These are phyloP conservation scores for Dromas ardeola DNA, from an alignment of 2,113 vertebrate genomes.

Conservation along the genomic window DNA sequence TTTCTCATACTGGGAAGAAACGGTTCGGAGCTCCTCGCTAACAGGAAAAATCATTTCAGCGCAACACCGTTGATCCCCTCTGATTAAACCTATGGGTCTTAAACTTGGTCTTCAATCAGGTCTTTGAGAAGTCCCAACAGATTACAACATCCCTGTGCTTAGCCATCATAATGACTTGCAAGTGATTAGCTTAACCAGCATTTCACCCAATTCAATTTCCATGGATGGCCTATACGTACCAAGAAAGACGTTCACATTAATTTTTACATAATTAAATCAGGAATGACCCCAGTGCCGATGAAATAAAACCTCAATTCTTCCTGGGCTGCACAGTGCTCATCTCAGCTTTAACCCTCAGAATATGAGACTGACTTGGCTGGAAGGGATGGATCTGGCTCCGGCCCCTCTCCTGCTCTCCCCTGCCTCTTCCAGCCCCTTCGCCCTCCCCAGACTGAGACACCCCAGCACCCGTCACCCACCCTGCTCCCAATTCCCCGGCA, in stretches of 20 bases:
- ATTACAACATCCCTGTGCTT: constrained; percentile 28
- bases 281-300: constrained; percentile 38
- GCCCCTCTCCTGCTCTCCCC: background rate
- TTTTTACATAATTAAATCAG: constrained; percentile 71
- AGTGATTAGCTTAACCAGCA: constrained; percentile 64
- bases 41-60: background rate
- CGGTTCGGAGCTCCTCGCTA: fast-evolving
- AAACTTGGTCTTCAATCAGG: constrained; percentile 45
- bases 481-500: background rate
- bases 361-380: background rate
- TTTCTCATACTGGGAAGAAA: background rate
- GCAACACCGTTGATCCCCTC: background rate
- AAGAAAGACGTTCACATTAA: constrained; percentile 52
- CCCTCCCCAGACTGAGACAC: background rate
- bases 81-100: constrained; percentile 33
- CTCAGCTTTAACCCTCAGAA: background rate
- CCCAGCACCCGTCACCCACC: fast-evolving
- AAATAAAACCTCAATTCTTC: constrained; percentile 54
- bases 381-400: background rate
- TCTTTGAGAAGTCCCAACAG: constrained; percentile 36
- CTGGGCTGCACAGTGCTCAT: background rate
- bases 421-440: fast-evolving
- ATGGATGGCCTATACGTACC: constrained; percentile 41
- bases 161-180: constrained; percentile 43
- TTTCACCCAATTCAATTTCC: constrained; percentile 61